Percentiles rank a stretch among this genome's conserved stretches.
Evolutionary conservation across 2,113 vertebrate genomes (phyloP).

Genomic region (Scophthalmus maximus): DNA sequence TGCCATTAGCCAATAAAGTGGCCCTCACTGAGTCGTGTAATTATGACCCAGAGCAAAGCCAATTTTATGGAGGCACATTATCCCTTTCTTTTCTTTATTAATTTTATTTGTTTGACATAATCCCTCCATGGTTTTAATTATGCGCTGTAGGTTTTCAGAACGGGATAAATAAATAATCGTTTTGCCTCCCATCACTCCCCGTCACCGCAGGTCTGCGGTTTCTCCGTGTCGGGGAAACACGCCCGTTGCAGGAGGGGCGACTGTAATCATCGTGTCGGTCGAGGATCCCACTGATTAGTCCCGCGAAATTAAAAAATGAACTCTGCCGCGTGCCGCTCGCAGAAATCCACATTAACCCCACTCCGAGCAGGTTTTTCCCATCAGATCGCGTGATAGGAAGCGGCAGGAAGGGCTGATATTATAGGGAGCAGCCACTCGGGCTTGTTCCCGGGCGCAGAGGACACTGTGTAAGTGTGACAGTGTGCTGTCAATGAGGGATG

Average conservation of each 20-base stretch:
- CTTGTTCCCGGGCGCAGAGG: conserved; percentile 67
- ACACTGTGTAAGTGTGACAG: conserved; percentile 72
- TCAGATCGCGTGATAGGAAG: conserved; percentile 55
- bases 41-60: conserved; percentile 83
- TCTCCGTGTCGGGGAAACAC: neutral
- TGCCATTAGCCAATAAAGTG: conserved; percentile 81
- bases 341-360: conserved; percentile 29
- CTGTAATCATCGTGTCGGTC: conserved; percentile 7
- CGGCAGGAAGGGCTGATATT: conserved; percentile 56
- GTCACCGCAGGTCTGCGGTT: conserved; percentile 19
- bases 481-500: conserved; percentile 79
- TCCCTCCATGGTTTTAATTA: conserved; percentile 81
- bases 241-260: neutral
- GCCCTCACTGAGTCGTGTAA: conserved; percentile 82
- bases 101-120: conserved; percentile 83
- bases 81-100: conserved; percentile 70
- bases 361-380: conserved; percentile 26
- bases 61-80: conserved; percentile 70
- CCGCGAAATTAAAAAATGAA: conserved; percentile 48
- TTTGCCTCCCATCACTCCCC: conserved; percentile 47
- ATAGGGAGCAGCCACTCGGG: conserved; percentile 67
- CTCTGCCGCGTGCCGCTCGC: neutral
- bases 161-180: conserved; percentile 76
- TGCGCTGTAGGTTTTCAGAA: conserved; percentile 74
- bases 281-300: conserved; percentile 22